Base-by-base conservation (phyloP, 2,797 vertebrate genomes). In the Sebastes taczanowskii region DNA sequence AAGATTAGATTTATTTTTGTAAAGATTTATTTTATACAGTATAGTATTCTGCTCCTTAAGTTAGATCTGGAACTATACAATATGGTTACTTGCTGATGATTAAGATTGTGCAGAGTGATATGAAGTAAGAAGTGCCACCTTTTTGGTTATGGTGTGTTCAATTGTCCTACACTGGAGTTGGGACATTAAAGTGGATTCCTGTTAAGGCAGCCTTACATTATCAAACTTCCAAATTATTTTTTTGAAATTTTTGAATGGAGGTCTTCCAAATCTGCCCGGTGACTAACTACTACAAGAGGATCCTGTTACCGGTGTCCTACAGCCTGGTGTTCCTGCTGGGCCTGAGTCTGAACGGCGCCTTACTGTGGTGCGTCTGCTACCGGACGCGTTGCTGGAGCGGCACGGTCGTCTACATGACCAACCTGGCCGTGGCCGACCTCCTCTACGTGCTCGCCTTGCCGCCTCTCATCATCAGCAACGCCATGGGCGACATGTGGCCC, bases 351-450 rank as follows among this genome's bases (percentile, higher is more conserved):
- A 96, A 95, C 5, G 70, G 83, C 1, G 35, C 59, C 0, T 67
- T 95, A 62, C 52, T 95, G 56, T 91, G 93, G 92, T 61, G 88
- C 32, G 79, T 90, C 29, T 88, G 83, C 65, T 9, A 5, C 22
- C 81, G 71, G 20, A 76, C 79, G 61, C 85, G 91, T 64, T 81
- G 13, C 55, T 86, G 92, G 92, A 92, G 82, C 75, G 81, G 90
- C 68, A 86, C 86, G 11, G 73, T 88, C 22, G 78, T 93, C 86
- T 94, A 94, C 61, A 56, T 94, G 79, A 82, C 73, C 70, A 96
- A 95, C 85, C 86, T 96, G 49, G 90, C 94, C 10, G 85, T 91
- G 71, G 91, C 94, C 0, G 91, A 96, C 64, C 86, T 95, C 11
- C 89, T 95, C 1, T 95, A 90, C 4, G 73, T 95, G 42, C 76